Evolutionary conservation across 2,888 invertebrate genomes (phyloP), one percentile per base, ranked within the genome.

Genomic region (Germaria angustata): DNA sequence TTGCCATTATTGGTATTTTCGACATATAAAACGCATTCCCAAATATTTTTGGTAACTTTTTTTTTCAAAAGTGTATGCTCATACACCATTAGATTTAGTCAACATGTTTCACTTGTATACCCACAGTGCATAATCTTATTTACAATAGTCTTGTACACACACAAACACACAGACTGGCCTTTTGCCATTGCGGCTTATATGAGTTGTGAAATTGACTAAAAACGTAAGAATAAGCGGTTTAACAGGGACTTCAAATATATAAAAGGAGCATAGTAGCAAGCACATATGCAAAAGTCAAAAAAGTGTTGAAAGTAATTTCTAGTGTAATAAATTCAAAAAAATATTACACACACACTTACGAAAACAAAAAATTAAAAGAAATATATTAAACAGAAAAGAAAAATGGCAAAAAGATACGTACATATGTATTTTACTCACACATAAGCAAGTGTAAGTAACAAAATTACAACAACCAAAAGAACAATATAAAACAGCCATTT

Each of bases 231-330:
- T 76, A 82, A 82, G 79, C 79, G 79, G 82, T 71, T 79, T 82
- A 82, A 76, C 79, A 53, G 66, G 75, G 20, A 69, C 79, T 76
- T 57, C 34, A 79, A 79, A 75, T 69, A 63, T 61, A 32, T 55
- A 51, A 57, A 79, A 72, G 57, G 34, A 49, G 20, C 61, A 32
- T n/a, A 49, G 28, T 39, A 41, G 49, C 55, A 49, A 36, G 17
- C 46, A 69, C 13, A 69, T 17, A 24, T 36, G 7, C 44, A 44
- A 24, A 51, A 9, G 55, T 34, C 1, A 41, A 39, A 36, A 82
- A 79, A 82, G 72, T 78, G 85, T 80, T 85, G 81, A 85, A 84
- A 85, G 85, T 85, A 85, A 85, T 85, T 86, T 82, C 82, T 81
- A 76, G 81, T 80, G 71, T 78, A 85, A 85, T 86, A 85, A 85